These are phyloP conservation scores for Microcebus ravelobensis DNA, from an alignment of 2,113 vertebrate genomes.

Conservation along the genomic window DNA sequence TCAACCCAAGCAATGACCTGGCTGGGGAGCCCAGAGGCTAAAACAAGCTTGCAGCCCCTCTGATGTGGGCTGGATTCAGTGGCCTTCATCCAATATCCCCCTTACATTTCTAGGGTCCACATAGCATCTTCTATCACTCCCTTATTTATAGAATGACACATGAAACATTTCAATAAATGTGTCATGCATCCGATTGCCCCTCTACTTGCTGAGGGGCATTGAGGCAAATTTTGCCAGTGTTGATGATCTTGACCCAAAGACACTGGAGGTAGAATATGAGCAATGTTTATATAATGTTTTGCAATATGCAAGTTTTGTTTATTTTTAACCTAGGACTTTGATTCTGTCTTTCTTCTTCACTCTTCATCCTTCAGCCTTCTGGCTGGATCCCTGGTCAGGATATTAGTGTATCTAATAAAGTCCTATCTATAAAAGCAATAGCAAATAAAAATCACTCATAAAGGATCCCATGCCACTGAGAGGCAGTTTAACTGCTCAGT, in stretches of 20 bases:
- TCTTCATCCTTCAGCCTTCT: neutral
- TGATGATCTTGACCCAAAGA: neutral
- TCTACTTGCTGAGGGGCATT: neutral
- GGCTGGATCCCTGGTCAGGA: neutral
- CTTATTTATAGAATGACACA: neutral
- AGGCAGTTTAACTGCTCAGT: neutral
- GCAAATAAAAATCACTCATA: neutral
- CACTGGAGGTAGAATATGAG: neutral
- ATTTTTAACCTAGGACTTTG: conserved; percentile 14
- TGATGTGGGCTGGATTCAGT: neutral
- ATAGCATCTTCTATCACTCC: neutral
- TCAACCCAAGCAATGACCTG: neutral
- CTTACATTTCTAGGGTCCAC: neutral
- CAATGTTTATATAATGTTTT: neutral
- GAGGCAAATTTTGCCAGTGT: neutral
- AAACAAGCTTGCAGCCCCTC: neutral
- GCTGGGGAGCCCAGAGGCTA: neutral
- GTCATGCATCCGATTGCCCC: neutral
- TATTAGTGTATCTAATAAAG: neutral
- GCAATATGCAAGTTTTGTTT: neutral
- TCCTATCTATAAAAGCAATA: neutral
- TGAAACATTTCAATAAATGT: neutral
- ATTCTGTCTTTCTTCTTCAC: neutral
- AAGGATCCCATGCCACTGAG: neutral
- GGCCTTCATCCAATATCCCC: neutral